These are phyloP conservation scores for Leptopterna dolabrata DNA, from an alignment of 2,888 invertebrate genomes.

Conservation along the genomic window DNA sequence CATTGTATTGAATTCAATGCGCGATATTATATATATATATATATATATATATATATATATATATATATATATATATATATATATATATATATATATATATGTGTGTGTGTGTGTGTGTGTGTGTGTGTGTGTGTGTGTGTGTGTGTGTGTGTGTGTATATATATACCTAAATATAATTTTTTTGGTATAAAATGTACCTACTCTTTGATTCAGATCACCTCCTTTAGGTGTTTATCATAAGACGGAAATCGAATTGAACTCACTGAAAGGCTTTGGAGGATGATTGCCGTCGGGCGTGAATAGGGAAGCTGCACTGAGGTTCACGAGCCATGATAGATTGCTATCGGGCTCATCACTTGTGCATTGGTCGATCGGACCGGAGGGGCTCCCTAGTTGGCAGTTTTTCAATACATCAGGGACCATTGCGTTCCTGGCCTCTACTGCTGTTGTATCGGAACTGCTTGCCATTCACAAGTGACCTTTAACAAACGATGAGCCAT, in stretches of 20 bases:
- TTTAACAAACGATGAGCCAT: not conserved
- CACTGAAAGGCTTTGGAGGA: conserved; percentile 30
- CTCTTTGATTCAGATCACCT: not conserved
- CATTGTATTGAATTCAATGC: too few relatives aligned
- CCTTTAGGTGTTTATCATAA: not conserved
- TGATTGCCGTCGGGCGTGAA: conserved; percentile 57
- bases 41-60: too few relatives aligned
- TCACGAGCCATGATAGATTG: conserved; percentile 63
- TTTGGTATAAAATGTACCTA: too few relatives aligned
- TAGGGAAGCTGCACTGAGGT: conserved; percentile 63
- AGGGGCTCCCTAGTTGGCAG: conserved; percentile 11
- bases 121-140: too few relatives aligned
- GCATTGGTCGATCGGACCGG: not conserved
- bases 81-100: too few relatives aligned
- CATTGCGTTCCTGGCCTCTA: not conserved
- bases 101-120: too few relatives aligned
- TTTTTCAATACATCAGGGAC: conserved; percentile 22
- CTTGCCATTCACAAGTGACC: conserved; percentile 7
- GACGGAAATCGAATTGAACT: not conserved
- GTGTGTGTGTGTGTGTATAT: too few relatives aligned
- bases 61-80: too few relatives aligned
- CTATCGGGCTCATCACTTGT: conserved; percentile 33
- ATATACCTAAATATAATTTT: too few relatives aligned
- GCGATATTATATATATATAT: too few relatives aligned
- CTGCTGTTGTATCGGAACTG: not conserved